Percentiles rank a stretch among this genome's conserved stretches.
phyloP scores from a whole-genome alignment of 2,888 invertebrate genomes.

The Protula sp. region DNA sequence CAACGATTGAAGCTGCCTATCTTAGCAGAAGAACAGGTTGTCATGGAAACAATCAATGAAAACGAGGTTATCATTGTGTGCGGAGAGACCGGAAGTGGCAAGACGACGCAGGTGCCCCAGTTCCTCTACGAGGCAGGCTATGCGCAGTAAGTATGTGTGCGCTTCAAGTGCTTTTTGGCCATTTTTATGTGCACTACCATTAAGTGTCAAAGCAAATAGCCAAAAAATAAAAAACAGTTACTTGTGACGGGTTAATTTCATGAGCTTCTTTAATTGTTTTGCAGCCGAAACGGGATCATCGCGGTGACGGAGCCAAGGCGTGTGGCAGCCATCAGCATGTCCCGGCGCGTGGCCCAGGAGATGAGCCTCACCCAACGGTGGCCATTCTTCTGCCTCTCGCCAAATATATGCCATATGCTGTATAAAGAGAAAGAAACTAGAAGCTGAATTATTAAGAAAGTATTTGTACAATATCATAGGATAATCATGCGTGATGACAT shows the following conservation, averaged over 20 bases:
- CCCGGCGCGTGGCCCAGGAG: conserved; percentile 82
- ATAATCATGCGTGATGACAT: too few relatives aligned
- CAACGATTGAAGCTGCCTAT: conserved; percentile 71
- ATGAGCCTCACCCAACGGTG: conserved; percentile 64
- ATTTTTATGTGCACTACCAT: too few relatives aligned
- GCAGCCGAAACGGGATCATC: conserved; percentile 66
- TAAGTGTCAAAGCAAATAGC: too few relatives aligned
- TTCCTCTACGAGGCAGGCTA: conserved; percentile 97
- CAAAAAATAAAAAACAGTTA: too few relatives aligned
- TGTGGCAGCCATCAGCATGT: conserved; percentile 96
- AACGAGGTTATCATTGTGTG: conserved; percentile 66
- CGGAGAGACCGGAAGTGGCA: conserved; percentile 95
- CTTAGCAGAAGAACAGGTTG: conserved; percentile 74
- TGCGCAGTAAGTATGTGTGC: conserved; percentile 57
- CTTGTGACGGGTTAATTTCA: too few relatives aligned
- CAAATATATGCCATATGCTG: too few relatives aligned
- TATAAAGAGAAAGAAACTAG: too few relatives aligned
- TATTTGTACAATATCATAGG: too few relatives aligned
- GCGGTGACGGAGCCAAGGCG: conserved; percentile 95
- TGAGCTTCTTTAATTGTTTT: too few relatives aligned
- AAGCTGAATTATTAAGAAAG: too few relatives aligned
- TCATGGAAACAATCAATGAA: conserved; percentile 92
- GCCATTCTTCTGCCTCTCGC: too few relatives aligned
- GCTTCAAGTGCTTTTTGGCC: too few relatives aligned
- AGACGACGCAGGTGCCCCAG: conserved; percentile 98